Conservation (phyloP, 2,113 vertebrate species). For the Trematomus loennbergii region DNA sequence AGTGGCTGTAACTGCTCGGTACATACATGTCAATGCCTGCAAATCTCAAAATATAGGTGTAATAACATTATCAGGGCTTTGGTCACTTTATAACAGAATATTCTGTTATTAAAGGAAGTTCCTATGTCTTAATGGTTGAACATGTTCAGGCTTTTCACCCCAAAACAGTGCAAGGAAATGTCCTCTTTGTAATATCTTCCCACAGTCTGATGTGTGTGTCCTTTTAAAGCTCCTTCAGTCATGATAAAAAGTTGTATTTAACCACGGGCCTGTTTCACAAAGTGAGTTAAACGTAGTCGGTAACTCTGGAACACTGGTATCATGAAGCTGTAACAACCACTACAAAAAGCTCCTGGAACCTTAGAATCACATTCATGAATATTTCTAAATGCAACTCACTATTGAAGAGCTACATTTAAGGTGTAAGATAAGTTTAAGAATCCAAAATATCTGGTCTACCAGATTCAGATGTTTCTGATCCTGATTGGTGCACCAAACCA, state of each 20-base stretch:
- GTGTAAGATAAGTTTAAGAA: too few relatives aligned
- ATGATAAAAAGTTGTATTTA: not conserved
- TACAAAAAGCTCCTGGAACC: too few relatives aligned
- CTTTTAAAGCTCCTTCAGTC: not conserved
- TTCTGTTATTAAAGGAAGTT: constrained; percentile 21
- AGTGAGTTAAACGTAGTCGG: not conserved
- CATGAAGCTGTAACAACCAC: not conserved
- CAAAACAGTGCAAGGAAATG: constrained; percentile 29
- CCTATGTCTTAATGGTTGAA: not conserved
- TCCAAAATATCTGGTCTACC: too few relatives aligned
- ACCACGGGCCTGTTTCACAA: not conserved
- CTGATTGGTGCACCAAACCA: not conserved
- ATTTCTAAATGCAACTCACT: too few relatives aligned
- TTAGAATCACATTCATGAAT: not conserved
- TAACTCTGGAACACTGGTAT: not conserved
- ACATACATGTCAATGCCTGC: constrained; percentile 31
- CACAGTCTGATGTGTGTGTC: not conserved
- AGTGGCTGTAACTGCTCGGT: constrained; percentile 34
- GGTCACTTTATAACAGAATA: constrained; percentile 55
- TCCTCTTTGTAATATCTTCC: not conserved
- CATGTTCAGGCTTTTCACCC: not conserved
- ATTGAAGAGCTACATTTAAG: too few relatives aligned
- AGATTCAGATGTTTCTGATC: not conserved
- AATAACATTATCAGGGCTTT: constrained; percentile 60
- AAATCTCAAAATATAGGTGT: constrained; percentile 41